Evolutionary conservation across 2,797 vertebrate genomes (phyloP).

Genomic region (Lerista edwardsae): DNA sequence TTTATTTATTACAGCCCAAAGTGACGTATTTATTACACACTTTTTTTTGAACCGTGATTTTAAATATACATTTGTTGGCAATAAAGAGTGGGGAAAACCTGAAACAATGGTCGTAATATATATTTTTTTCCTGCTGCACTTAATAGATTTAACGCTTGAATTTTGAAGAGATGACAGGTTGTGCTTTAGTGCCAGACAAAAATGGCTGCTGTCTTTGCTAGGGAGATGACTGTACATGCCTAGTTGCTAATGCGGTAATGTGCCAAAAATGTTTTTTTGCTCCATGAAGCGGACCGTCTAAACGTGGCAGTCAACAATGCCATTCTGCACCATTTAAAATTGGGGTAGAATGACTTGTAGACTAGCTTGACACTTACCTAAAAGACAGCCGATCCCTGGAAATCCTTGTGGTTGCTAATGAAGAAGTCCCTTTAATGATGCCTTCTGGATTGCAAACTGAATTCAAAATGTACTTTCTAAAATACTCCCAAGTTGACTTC

Average conservation of each 20-base stretch:
- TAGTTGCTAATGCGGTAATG: too few species aligned
- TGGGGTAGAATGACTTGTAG: neutral
- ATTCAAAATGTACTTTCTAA: too few species aligned
- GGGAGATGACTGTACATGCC: too few species aligned
- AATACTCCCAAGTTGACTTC: too few species aligned
- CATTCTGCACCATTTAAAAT: neutral
- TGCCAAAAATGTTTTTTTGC: neutral
- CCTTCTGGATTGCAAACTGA: neutral
- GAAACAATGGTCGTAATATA: slow-evolving; percentile 21
- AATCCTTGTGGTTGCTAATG: neutral
- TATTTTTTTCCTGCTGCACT: slow-evolving; percentile 5
- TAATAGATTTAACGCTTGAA: neutral
- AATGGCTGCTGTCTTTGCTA: neutral
- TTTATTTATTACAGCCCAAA: slow-evolving; percentile 97
- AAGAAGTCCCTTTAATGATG: neutral
- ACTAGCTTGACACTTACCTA: neutral
- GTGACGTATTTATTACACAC: slow-evolving; percentile 94
- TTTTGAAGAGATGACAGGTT: neutral
- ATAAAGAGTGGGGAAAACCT: slow-evolving; percentile 77
- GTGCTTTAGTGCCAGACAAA: neutral
- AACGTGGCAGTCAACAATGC: neutral
- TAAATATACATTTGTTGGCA: slow-evolving; percentile 77
- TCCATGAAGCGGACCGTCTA: neutral
- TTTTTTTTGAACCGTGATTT: slow-evolving; percentile 75
- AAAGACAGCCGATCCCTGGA: neutral